These are phyloP conservation scores for Lycocorax pyrrhopterus DNA, from an alignment of 2,113 vertebrate genomes.

Conservation along the genomic window DNA sequence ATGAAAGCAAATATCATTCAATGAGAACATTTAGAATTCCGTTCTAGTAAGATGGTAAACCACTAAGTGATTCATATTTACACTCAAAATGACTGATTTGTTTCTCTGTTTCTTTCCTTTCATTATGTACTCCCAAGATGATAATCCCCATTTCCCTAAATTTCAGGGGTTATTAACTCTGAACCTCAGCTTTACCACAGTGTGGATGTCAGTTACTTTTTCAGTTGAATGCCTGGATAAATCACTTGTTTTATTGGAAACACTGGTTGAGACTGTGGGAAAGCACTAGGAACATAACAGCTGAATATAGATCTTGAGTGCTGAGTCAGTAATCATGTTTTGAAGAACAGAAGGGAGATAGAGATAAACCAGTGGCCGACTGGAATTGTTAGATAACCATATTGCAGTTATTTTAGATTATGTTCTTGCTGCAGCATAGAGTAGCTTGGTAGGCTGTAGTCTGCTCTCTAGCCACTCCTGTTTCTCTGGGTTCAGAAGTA, in stretches of 20 bases:
- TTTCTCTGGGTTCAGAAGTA: not conserved
- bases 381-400: not conserved
- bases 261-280: not conserved
- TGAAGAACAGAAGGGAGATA: not conserved
- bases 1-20: not conserved
- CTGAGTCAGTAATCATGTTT: not conserved
- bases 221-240: not conserved
- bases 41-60: not conserved
- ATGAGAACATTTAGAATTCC: not conserved
- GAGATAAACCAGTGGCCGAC: not conserved
- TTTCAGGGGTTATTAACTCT: not conserved
- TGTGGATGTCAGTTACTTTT: not conserved
- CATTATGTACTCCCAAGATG: not conserved
- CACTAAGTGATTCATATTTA: not conserved
- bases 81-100: not conserved
- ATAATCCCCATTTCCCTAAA: not conserved
- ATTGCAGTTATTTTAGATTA: not conserved
- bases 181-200: not conserved
- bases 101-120: slow-evolving; percentile 1
- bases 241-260: not conserved
- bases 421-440: not conserved
- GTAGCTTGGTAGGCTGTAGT: not conserved
- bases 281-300: not conserved
- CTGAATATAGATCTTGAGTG: not conserved
- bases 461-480: not conserved